phyloP scores from a whole-genome alignment of 1,140 invertebrate species.

The Lycorma delicatula region DNA sequence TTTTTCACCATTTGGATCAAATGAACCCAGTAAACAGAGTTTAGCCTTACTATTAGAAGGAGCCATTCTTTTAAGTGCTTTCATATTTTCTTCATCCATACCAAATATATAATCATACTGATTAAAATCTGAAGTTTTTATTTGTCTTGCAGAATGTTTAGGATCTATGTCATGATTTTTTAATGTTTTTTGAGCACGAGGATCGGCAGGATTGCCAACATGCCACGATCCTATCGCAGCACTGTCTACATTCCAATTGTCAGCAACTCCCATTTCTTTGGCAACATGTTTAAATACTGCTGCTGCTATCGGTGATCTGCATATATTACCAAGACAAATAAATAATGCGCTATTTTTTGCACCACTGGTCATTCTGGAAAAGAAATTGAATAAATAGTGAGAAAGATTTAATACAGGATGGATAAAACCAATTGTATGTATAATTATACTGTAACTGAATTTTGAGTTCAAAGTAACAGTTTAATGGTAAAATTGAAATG shows the following conservation, averaged over 20 bases:
- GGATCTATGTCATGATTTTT: slow-evolving; percentile 62
- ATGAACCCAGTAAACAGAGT: slow-evolving; percentile 68
- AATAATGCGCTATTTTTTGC: slow-evolving; percentile 28
- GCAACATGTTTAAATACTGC: slow-evolving; percentile 72
- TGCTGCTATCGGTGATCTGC: slow-evolving; percentile 90
- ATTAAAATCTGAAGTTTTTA: slow-evolving; percentile 21
- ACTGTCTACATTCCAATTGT: slow-evolving; percentile 78
- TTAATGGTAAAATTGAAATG: too few relatives aligned
- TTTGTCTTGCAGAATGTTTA: slow-evolving; percentile 52
- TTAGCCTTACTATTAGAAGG: slow-evolving; percentile 55
- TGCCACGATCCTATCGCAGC: slow-evolving; percentile 80
- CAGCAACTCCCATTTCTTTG: slow-evolving; percentile 47
- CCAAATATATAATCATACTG: slow-evolving; percentile 82
- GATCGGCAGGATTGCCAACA: slow-evolving; percentile 70
- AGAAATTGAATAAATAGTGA: too few relatives aligned
- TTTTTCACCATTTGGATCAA: slow-evolving; percentile 64
- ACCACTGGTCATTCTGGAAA: too few relatives aligned
- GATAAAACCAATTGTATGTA: too few relatives aligned
- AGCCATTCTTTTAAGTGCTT: slow-evolving; percentile 49
- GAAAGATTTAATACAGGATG: too few relatives aligned
- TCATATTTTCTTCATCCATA: slow-evolving; percentile 81
- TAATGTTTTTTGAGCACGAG: slow-evolving; percentile 59
- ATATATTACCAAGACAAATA: slow-evolving; percentile 67
- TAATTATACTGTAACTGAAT: too few relatives aligned
- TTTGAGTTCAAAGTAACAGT: too few relatives aligned